phyloP scores from a whole-genome alignment of 2,113 vertebrate genomes.

The Terrapene triunguis region DNA sequence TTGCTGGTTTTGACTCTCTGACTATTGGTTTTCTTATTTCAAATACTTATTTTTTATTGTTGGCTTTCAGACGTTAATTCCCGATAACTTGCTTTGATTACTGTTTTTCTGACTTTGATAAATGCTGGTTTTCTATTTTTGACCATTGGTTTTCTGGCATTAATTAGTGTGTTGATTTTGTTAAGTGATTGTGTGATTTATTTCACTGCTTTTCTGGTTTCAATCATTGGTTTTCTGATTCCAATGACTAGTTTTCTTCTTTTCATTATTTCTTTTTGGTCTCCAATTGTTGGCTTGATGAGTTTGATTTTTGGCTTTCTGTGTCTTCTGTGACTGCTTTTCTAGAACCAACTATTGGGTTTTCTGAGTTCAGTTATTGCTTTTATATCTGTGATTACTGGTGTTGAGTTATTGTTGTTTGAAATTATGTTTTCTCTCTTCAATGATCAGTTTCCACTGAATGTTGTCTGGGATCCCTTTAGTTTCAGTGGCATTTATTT shows the following conservation, averaged over 20 bases:
- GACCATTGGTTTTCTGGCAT: no score
- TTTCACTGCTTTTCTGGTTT: no score
- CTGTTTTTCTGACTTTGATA: no score
- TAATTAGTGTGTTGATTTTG: no score
- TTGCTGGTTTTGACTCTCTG: background rate
- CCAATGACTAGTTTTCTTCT: no score
- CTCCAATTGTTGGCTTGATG: no score
- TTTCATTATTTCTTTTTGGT: no score
- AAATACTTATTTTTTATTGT: background rate
- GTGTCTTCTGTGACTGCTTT: background rate
- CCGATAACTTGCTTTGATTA: no score
- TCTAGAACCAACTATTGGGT: background rate
- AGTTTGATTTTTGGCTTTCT: background rate
- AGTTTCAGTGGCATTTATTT: fast-evolving
- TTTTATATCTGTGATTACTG: background rate
- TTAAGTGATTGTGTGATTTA: no score
- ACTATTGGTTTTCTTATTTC: background rate
- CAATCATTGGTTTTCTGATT: background rate
- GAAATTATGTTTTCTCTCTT: background rate
- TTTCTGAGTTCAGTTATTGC: background rate
- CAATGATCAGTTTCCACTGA: background rate
- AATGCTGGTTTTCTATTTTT: no score
- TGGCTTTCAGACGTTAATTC: background rate
- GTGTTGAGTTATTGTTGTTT: background rate
- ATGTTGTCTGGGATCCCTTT: no score